Conservation (phyloP, 2,888 invertebrate genomes). For the Drosophila birchii region DNA sequence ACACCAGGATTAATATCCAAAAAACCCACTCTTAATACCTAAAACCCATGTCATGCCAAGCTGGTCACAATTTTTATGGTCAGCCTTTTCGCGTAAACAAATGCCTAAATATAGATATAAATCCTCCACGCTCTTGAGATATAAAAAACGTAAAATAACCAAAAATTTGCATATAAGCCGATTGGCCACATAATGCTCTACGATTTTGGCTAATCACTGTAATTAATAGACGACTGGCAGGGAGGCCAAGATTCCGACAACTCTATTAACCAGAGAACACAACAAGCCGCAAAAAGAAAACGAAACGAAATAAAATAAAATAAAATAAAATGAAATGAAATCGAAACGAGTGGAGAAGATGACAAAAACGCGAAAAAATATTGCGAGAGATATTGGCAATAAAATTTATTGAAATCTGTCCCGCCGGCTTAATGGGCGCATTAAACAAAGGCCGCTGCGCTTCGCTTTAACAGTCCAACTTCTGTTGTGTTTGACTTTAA, state of each 20-base stretch:
- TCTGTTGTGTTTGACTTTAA: not conserved
- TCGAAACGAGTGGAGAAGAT: slow-evolving; percentile 29
- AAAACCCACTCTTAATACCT: not conserved
- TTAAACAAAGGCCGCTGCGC: slow-evolving; percentile 58
- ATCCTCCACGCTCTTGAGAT: slow-evolving; percentile 28
- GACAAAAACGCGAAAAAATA: slow-evolving; percentile 44
- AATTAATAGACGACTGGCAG: slow-evolving; percentile 48
- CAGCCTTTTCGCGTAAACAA: not conserved
- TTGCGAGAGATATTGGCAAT: slow-evolving; percentile 64
- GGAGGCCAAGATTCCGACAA: slow-evolving; percentile 40
- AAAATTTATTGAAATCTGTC: slow-evolving; percentile 73
- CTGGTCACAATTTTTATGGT: not conserved
- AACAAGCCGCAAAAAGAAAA: slow-evolving; percentile 11
- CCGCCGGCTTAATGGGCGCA: slow-evolving; percentile 71
- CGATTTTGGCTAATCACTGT: slow-evolving; percentile 40
- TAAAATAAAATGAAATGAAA: slow-evolving; percentile 29
- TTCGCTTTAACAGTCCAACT: slow-evolving; percentile 15
- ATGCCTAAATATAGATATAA: slow-evolving; percentile 7
- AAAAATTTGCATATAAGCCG: slow-evolving; percentile 52
- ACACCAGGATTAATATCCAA: not conserved
- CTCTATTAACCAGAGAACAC: slow-evolving; percentile 60
- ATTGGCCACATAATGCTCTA: slow-evolving; percentile 47
- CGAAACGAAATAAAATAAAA: slow-evolving; percentile 28
- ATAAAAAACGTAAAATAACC: slow-evolving; percentile 37
- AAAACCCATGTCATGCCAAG: not conserved